These are phyloP conservation scores for Limnephilus auricula DNA, from an alignment of 2,888 invertebrate genomes.

Conservation along the genomic window DNA sequence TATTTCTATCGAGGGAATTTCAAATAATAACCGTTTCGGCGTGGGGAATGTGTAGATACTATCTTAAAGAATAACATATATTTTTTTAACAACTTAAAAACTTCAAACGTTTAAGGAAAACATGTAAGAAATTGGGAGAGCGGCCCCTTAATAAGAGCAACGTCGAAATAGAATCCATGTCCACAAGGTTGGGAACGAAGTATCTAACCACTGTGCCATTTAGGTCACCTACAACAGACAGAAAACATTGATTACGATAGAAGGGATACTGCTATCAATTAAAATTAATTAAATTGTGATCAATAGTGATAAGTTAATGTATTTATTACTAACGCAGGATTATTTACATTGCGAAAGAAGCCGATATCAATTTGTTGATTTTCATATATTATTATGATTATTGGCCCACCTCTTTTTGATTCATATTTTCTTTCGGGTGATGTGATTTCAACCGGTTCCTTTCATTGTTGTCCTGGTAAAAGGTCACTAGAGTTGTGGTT, in stretches of 20 bases:
- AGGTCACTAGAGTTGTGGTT: too few species aligned
- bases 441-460: too few species aligned
- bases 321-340: not conserved
- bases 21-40: too few species aligned
- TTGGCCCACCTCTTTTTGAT: too few species aligned
- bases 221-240: not conserved
- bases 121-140: too few species aligned
- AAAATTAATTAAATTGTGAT: not conserved
- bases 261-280: not conserved
- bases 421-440: not conserved
- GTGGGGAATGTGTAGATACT: too few species aligned
- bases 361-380: not conserved
- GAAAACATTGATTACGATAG: not conserved
- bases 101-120: too few species aligned
- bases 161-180: not conserved
- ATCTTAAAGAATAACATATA: too few species aligned
- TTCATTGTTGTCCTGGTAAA: too few species aligned
- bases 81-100: too few species aligned
- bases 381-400: not conserved
- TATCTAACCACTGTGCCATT: not conserved
- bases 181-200: not conserved
- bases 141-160: too few species aligned
- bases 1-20: too few species aligned
- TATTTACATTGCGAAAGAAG: not conserved
- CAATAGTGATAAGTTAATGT: not conserved